Evolutionary conservation across 1,140 invertebrate genomes (phyloP).

Genomic region (Heliothis subflexa): DNA sequence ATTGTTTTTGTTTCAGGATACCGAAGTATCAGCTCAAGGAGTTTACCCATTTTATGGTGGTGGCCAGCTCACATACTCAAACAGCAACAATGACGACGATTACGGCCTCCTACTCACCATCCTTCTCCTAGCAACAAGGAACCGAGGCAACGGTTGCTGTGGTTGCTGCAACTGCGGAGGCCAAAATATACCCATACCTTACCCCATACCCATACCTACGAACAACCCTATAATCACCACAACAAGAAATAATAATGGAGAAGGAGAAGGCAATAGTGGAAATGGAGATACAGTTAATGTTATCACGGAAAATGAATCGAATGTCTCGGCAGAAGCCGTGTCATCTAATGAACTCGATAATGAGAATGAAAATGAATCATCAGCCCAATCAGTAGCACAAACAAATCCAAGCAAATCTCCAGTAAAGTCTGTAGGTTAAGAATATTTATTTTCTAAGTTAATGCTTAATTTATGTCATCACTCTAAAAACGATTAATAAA

Average conservation of each 20-base stretch:
- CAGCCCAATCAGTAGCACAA: not conserved
- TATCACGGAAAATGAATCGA: slow-evolving; percentile 9
- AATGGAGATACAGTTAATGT: slow-evolving; percentile 25
- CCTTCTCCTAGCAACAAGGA: slow-evolving; percentile 63
- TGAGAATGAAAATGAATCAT: not conserved
- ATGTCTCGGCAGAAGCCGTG: not conserved
- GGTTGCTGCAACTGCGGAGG: slow-evolving; percentile 58
- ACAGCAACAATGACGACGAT: slow-evolving; percentile 62
- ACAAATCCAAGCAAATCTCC: not conserved
- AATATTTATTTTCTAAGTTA: slow-evolving; percentile 18
- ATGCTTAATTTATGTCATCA: slow-evolving; percentile 4
- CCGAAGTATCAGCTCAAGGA: slow-evolving; percentile 58
- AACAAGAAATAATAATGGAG: slow-evolving; percentile 34
- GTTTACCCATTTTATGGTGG: slow-evolving; percentile 55
- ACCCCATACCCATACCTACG: slow-evolving; percentile 62
- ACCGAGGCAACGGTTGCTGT: slow-evolving; percentile 55
- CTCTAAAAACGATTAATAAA: slow-evolving; percentile 32
- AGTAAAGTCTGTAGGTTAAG: not conserved
- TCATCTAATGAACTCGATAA: not conserved
- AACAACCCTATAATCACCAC: slow-evolving; percentile 62
- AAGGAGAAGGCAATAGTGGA: slow-evolving; percentile 35
- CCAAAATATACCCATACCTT: slow-evolving; percentile 56
- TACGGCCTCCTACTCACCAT: slow-evolving; percentile 66
- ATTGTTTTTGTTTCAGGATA: slow-evolving; percentile 59
- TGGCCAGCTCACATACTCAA: slow-evolving; percentile 49